Conservation (phyloP, 2,888 invertebrate genomes). For the Pinctada fucata region DNA sequence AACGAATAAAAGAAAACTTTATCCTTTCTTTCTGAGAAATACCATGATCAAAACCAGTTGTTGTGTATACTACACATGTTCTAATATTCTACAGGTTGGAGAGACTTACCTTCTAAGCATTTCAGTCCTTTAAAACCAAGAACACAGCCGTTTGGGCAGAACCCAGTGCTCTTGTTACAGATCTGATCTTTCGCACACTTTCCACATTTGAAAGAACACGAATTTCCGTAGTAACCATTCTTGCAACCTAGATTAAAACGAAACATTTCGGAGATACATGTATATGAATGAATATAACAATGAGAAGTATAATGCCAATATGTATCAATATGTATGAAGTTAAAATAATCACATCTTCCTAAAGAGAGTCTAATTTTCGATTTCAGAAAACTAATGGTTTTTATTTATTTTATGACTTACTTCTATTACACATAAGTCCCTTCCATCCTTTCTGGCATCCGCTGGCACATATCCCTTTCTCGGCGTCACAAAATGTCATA, state of each 20-base stretch:
- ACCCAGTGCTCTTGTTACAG: constrained; percentile 63
- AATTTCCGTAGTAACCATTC: constrained; percentile 55
- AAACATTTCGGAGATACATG: neutral
- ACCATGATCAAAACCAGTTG: too few relatives aligned
- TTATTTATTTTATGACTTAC: constrained; percentile 26
- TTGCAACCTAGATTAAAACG: constrained; percentile 50
- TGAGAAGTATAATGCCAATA: neutral
- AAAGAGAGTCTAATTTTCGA: neutral
- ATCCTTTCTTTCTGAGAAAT: neutral
- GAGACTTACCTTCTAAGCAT: constrained; percentile 19
- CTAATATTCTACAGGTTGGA: too few relatives aligned
- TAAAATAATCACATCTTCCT: neutral
- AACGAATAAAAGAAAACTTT: neutral
- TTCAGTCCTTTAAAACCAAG: constrained; percentile 28
- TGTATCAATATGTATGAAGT: neutral
- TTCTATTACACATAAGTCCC: constrained; percentile 48
- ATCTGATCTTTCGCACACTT: constrained; percentile 58
- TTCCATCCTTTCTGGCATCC: constrained; percentile 63
- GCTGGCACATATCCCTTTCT: constrained; percentile 61
- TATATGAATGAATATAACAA: neutral
- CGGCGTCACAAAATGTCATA: constrained; percentile 55
- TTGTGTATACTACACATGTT: too few relatives aligned
- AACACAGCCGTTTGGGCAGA: constrained; percentile 55
- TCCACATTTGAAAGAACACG: constrained; percentile 59
- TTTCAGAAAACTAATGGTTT: neutral